These are phyloP conservation scores for Sialia sialis DNA, from an alignment of 2,113 vertebrate species.

Conservation along the genomic window DNA sequence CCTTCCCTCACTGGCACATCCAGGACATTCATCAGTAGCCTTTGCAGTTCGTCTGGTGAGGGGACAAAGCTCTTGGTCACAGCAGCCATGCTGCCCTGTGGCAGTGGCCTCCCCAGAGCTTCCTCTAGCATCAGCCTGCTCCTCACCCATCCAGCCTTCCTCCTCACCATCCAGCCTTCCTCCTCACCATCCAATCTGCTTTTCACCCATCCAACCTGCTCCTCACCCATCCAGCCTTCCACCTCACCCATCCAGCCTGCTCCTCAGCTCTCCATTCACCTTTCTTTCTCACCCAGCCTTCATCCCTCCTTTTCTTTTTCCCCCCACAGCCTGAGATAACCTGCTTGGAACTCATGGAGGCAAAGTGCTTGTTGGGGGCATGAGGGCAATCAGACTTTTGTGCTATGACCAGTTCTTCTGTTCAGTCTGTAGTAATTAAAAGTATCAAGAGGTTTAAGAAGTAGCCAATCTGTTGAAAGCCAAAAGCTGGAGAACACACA, in stretches of 20 bases:
- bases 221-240: neutral
- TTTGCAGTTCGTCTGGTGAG: rapidly evolving
- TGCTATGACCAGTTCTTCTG: neutral
- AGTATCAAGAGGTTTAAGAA: neutral
- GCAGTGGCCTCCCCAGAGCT: neutral
- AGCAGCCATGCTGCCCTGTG: rapidly evolving
- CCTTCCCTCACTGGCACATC: neutral
- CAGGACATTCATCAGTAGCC: rapidly evolving
- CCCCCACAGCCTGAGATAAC: no score
- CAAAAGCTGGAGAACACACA: neutral
- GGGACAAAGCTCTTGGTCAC: neutral
- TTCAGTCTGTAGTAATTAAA: neutral
- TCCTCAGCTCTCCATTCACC: neutral
- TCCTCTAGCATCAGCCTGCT: neutral
- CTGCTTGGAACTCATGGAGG: neutral
- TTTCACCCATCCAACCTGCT: neutral
- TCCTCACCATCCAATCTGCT: no score
- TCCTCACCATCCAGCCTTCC: neutral
- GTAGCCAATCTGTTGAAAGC: neutral
- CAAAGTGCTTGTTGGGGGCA: rapidly evolving
- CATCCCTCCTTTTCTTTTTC: neutral
- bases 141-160: neutral
- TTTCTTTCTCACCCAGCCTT: neutral
- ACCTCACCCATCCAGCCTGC: neutral
- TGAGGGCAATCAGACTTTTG: neutral